Evolutionary conservation across 2,888 invertebrate species (phyloP).

Genomic region (Mellilla xanthometata): DNA sequence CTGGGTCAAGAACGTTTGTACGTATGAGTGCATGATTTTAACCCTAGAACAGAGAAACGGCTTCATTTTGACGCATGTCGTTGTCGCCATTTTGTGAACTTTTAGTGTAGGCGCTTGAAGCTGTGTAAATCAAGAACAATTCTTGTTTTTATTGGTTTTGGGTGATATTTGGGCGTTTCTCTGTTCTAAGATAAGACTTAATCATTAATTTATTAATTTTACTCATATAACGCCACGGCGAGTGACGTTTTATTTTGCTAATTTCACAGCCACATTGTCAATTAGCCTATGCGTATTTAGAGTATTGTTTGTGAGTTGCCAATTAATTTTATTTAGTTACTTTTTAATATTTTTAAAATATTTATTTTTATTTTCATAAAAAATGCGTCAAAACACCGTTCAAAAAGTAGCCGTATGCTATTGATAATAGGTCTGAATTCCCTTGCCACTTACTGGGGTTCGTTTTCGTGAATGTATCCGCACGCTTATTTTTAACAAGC

Average conservation of each 20-base stretch:
- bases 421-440: conserved; percentile 72
- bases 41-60: conserved; percentile 54
- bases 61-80: conserved; percentile 22
- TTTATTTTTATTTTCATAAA: conserved; percentile 64
- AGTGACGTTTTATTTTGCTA: conserved; percentile 73
- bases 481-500: conserved; percentile 52
- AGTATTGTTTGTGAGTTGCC: conserved; percentile 81
- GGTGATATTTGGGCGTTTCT: conserved; percentile 31
- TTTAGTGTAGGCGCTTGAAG: not conserved
- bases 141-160: conserved; percentile 1
- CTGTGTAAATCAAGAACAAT: not conserved
- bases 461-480: conserved; percentile 51
- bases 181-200: conserved; percentile 64
- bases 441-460: conserved; percentile 71
- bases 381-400: conserved; percentile 80
- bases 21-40: conserved; percentile 62
- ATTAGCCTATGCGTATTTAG: conserved; percentile 82
- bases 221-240: conserved; percentile 65
- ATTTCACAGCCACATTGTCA: conserved; percentile 83
- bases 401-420: conserved; percentile 80
- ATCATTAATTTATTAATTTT: conserved; percentile 60
- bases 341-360: conserved; percentile 42
- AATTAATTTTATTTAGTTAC: conserved; percentile 75
- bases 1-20: conserved; percentile 55
- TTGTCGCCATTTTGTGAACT: conserved; percentile 4